Conservation (phyloP, 2,113 vertebrate genomes). For the Telmatochromis brachygnathus region DNA sequence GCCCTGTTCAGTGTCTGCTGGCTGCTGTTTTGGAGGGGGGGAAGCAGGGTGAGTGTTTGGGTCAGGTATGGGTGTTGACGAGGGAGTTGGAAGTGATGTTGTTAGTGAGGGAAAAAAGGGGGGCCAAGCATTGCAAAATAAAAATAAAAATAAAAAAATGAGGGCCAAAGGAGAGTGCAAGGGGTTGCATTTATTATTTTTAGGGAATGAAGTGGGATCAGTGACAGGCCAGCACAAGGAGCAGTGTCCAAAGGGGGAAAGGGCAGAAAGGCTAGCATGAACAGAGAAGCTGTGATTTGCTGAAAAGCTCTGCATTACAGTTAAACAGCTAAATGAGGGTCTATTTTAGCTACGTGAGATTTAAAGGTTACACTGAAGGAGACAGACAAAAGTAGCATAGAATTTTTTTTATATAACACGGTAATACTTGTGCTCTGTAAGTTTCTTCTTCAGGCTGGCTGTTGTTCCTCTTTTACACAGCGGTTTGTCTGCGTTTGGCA, state of each 20-base stretch:
- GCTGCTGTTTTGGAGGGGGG: slow-evolving; percentile 69
- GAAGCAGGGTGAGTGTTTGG: slow-evolving; percentile 53
- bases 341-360: background rate
- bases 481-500: background rate
- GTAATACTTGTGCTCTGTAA: background rate
- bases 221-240: slow-evolving; percentile 46
- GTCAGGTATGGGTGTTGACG: slow-evolving; percentile 44
- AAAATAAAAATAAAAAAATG: background rate
- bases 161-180: slow-evolving; percentile 1
- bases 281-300: slow-evolving; percentile 51
- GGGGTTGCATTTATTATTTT: background rate
- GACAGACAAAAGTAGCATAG: background rate
- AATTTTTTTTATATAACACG: background rate
- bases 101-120: slow-evolving; percentile 16
- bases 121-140: slow-evolving; percentile 42
- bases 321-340: background rate
- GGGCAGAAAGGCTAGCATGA: slow-evolving; percentile 49
- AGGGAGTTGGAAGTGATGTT: slow-evolving; percentile 21
- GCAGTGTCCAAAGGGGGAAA: slow-evolving; percentile 35
- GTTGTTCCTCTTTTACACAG: background rate
- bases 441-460: background rate
- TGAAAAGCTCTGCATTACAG: slow-evolving; percentile 45
- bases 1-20: slow-evolving; percentile 93
- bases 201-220: slow-evolving; percentile 6
- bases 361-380: background rate